These are phyloP conservation scores for Melanotaenia pygmaea DNA, from an alignment of 2,797 vertebrate species.

Conservation along the genomic window DNA sequence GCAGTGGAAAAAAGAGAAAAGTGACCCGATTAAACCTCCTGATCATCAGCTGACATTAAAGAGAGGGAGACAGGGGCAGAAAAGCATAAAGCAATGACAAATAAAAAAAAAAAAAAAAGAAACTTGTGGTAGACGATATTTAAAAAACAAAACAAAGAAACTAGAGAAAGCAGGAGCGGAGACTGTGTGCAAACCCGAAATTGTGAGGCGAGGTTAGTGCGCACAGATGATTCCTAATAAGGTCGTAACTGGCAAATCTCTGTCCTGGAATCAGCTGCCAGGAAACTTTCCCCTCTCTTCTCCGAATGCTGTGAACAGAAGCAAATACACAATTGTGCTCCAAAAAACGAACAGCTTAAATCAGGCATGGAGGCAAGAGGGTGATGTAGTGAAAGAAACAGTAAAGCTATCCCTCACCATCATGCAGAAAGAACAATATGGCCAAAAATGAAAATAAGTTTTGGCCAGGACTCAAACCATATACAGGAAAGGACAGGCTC, in stretches of 20 bases:
- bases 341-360: constrained; percentile 53
- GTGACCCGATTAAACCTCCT: constrained; percentile 71
- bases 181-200: constrained; percentile 71
- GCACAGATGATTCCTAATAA: constrained; percentile 86
- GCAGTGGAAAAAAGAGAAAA: constrained; percentile 24
- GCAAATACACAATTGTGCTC: constrained; percentile 68
- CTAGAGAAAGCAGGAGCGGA: constrained; percentile 40
- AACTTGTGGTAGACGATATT: constrained; percentile 18
- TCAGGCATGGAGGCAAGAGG: constrained; percentile 31
- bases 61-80: constrained; percentile 26
- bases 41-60: constrained; percentile 81
- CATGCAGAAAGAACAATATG: background rate
- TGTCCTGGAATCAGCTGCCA: constrained; percentile 78
- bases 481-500: background rate
- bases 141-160: constrained; percentile 14
- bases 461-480: background rate
- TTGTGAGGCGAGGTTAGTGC: constrained; percentile 69
- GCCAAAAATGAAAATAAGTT: background rate
- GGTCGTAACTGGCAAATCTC: constrained; percentile 80
- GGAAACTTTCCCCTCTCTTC: constrained; percentile 81
- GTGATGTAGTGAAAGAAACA: constrained; percentile 14
- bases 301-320: constrained; percentile 69
- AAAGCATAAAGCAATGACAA: constrained; percentile 32
- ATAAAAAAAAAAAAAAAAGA: constrained; percentile 32
- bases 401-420: constrained; percentile 16